These are phyloP conservation scores for Cynoglossus semilaevis DNA, from an alignment of 2,113 vertebrate species.

Conservation along the genomic window DNA sequence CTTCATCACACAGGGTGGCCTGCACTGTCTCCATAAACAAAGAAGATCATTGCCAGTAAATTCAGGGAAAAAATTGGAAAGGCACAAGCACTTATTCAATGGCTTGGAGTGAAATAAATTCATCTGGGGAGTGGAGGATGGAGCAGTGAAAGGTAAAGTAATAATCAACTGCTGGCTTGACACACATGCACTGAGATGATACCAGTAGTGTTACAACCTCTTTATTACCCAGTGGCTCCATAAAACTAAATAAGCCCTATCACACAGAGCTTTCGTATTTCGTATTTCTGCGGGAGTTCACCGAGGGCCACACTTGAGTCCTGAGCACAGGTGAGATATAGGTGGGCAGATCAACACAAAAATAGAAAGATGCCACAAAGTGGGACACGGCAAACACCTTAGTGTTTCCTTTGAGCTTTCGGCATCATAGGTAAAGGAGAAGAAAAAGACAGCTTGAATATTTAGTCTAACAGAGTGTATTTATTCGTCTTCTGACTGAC, in stretches of 20 bases:
- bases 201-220: constrained; percentile 35
- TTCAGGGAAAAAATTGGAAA: constrained; percentile 18
- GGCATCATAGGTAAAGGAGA: constrained; percentile 23
- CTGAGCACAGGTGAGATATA: constrained; percentile 13
- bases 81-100: constrained; percentile 21
- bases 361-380: constrained; percentile 14
- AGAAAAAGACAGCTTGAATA: constrained; percentile 38
- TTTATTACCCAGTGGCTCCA: constrained; percentile 49
- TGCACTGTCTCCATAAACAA: constrained; percentile 29
- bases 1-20: constrained; percentile 38
- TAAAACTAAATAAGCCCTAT: constrained; percentile 56
- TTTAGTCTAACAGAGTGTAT: constrained; percentile 33
- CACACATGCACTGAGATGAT: constrained; percentile 29
- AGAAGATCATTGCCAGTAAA: constrained; percentile 9
- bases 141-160: constrained; percentile 48
- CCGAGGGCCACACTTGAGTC: constrained; percentile 14
- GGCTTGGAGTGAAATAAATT: constrained; percentile 30
- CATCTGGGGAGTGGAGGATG: constrained; percentile 7
- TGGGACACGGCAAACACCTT: constrained; percentile 26
- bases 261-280: constrained; percentile 11
- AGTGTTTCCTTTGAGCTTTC: constrained; percentile 25
- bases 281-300: not conserved
- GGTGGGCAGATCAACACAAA: constrained; percentile 35
- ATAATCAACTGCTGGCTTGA: constrained; percentile 52
- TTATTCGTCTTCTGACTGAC: constrained; percentile 31